phyloP scores from a whole-genome alignment of 2,888 invertebrate species.

The Heliconius ethilla region DNA sequence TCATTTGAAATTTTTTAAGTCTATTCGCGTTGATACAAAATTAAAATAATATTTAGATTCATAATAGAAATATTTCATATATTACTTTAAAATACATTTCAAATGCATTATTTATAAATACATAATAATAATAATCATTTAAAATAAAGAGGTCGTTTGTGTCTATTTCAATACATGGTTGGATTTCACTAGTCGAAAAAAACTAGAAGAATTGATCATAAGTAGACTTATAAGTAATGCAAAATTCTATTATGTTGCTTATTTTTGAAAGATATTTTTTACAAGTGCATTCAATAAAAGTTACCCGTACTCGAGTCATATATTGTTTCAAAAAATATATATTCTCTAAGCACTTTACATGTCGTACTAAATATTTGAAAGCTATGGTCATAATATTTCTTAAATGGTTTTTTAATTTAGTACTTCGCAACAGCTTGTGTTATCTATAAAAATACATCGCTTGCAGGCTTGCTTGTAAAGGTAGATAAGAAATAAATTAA shows the following conservation, averaged over 20 bases:
- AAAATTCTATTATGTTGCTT: not conserved
- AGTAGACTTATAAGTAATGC: not conserved
- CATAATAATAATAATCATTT: no score
- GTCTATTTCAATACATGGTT: not conserved
- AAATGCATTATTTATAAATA: not conserved
- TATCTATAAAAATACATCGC: slow-evolving; percentile 1
- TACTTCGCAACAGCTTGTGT: slow-evolving; percentile 9
- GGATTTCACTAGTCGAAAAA: not conserved
- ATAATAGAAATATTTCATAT: not conserved
- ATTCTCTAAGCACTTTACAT: not conserved
- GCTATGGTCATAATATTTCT: not conserved
- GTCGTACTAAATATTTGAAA: not conserved
- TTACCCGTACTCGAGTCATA: not conserved
- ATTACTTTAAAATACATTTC: not conserved
- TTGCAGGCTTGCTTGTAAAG: slow-evolving; percentile 4
- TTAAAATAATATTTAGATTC: not conserved
- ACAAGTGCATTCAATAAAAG: not conserved
- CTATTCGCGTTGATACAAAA: not conserved
- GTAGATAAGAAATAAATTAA: not conserved
- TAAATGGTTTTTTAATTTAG: not conserved
- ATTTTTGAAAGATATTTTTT: not conserved
- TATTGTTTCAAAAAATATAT: no score
- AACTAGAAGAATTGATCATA: not conserved
- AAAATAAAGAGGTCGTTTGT: no score
- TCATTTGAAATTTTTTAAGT: not conserved